Conservation (phyloP, 2,113 vertebrate genomes). For the Excalfactoria chinensis region DNA sequence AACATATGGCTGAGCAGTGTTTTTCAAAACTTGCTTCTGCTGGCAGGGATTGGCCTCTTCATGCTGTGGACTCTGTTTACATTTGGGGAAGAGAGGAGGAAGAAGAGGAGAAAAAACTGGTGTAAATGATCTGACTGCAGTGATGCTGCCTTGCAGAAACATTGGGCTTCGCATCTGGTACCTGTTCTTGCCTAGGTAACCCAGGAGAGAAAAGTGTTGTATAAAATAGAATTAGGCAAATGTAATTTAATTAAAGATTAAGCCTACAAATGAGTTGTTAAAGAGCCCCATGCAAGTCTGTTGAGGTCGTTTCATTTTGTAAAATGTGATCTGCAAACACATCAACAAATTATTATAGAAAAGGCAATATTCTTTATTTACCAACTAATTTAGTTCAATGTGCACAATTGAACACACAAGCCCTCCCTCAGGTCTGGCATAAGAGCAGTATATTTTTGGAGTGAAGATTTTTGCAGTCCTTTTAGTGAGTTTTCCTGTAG, state of each 20-base stretch:
- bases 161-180: slow-evolving; percentile 17
- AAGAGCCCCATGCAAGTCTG: neutral
- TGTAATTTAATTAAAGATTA: slow-evolving; percentile 16
- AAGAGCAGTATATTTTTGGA: neutral
- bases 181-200: slow-evolving; percentile 8
- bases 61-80: slow-evolving; percentile 52
- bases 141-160: slow-evolving; percentile 16
- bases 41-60: slow-evolving; percentile 59
- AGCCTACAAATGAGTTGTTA: neutral
- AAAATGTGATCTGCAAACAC: neutral
- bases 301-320: neutral
- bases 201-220: neutral
- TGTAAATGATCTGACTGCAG: slow-evolving; percentile 1
- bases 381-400: neutral
- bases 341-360: neutral
- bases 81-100: neutral
- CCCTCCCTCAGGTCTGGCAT: neutral
- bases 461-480: neutral
- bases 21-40: slow-evolving; percentile 56
- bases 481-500: neutral
- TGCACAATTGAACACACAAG: neutral
- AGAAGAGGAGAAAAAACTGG: neutral
- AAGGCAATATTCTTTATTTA: neutral
- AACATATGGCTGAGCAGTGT: slow-evolving; percentile 53
- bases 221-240: neutral